phyloP scores from a whole-genome alignment of 2,113 vertebrate genomes.

The Myocastor coypus region DNA sequence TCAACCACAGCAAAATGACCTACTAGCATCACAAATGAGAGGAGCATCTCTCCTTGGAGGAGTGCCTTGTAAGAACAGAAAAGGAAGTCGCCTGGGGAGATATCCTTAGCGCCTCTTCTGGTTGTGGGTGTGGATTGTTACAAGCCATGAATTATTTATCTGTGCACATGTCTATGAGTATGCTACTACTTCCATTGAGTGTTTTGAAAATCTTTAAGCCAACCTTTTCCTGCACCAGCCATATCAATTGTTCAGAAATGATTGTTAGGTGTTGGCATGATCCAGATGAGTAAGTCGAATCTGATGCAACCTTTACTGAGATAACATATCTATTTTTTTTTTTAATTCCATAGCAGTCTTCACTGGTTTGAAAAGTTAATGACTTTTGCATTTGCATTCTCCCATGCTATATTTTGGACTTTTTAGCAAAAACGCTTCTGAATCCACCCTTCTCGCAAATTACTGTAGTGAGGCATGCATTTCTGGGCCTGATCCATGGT shows the following conservation, averaged over 20 bases:
- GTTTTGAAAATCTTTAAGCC: not conserved
- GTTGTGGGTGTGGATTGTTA: not conserved
- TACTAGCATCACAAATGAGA: not conserved
- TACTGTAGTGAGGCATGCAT: not conserved
- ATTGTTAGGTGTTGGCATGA: not conserved
- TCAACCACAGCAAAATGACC: not conserved
- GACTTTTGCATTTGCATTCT: not conserved
- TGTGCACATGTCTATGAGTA: not conserved
- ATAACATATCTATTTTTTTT: not conserved
- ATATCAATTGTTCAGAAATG: not conserved
- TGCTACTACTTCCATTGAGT: not conserved
- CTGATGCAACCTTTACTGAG: not conserved
- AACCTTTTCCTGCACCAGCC: not conserved
- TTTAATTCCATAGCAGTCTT: not conserved
- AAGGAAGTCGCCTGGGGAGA: not conserved
- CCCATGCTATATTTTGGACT: not conserved
- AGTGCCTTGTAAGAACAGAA: not conserved
- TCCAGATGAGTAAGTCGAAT: not conserved
- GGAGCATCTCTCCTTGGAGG: not conserved
- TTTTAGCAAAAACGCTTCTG: constrained; percentile 49
- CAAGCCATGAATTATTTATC: not conserved
- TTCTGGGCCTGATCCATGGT: not conserved
- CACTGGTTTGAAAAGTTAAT: constrained; percentile 55
- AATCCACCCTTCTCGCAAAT: not conserved
- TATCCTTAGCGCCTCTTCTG: not conserved